Percentiles rank a stretch among this genome's conserved stretches.
Evolutionary conservation across 2,113 vertebrate genomes (phyloP).

Genomic region (Channa argus): DNA sequence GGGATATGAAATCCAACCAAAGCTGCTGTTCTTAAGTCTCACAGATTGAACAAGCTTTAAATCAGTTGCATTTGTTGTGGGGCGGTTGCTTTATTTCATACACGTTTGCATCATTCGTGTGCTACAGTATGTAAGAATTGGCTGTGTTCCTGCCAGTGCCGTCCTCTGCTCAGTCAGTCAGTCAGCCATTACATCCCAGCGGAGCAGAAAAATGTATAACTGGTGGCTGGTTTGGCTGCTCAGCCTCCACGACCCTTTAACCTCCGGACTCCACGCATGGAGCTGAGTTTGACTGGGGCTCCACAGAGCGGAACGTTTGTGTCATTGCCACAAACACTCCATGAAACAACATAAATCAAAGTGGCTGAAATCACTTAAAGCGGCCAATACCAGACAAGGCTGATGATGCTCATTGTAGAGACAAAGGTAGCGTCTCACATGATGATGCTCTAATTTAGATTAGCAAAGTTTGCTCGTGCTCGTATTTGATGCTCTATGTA

Average conservation of each 20-base stretch:
- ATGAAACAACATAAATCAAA: conserved; percentile 4
- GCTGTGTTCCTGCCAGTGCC: background rate
- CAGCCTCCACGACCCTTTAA: conserved; percentile 35
- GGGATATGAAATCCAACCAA: no score
- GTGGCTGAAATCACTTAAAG: background rate
- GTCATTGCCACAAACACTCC: background rate
- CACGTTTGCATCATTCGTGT: no score
- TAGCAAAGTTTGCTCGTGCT: no score
- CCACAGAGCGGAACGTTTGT: conserved; percentile 3
- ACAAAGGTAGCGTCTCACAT: no score
- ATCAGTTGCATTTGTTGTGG: background rate
- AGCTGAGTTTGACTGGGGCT: conserved; percentile 24
- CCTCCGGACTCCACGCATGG: conserved; percentile 1
- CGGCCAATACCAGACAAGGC: background rate
- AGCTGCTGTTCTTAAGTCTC: no score
- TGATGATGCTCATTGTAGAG: no score
- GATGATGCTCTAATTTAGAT: no score
- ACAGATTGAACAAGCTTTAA: no score
- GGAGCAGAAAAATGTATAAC: conserved; percentile 42
- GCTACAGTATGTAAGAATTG: no score
- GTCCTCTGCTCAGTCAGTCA: conserved; percentile 16
- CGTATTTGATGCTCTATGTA: no score
- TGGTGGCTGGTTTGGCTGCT: conserved; percentile 7
- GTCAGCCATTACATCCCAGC: conserved; percentile 14
- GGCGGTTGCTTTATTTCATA: no score